Evolutionary conservation across 2,113 vertebrate species (phyloP), one percentile per base, ranked within the genome.

Genomic region (Pseudorasbora parva): DNA sequence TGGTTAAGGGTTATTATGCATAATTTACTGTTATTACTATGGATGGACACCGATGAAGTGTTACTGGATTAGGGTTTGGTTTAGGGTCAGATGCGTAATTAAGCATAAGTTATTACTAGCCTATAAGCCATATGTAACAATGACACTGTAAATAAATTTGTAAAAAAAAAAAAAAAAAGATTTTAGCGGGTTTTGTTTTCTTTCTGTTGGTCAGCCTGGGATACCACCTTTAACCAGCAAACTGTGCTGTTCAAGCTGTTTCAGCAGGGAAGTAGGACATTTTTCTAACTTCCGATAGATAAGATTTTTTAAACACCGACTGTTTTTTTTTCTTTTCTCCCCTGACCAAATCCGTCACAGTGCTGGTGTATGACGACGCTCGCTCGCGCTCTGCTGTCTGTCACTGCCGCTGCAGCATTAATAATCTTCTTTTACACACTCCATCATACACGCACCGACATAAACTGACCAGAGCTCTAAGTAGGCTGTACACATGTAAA

Each of bases 371-470:
- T 25, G 41, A 3, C 77, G 11, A 45, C 12, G 71, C 64, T 68
- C 64, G 64, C 62, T 66, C 62, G 62, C 62, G 62, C 43, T 17
- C 33, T n/a, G 1, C 57, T 27, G 37, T 27, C 37, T 5, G 15
- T 78, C 37, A 12, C 43, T 62, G 57, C n/a, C 41, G 12, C 59
- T 30, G 60, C 43, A 62, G 78, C 78, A 79, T 64, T 66, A 64
- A 78, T 60, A 77, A 78, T 60, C 33, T 54, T 41, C 59, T 19
- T 45, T 59, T 19, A 19, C 9, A 10, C 57, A 23, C 21, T 41
- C 12, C 76, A 78, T 45, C 43, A 66, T 27, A 60, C 33, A 41
- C n/a, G n/a, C 75, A 11, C 27, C 17, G 33, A 59, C n/a, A 79
- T 21, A 49, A 79, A 30, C 23, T n/a, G 78, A 47, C 17, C 43